Percentiles rank a stretch among this genome's conserved stretches.
These are phyloP conservation scores for Clamator glandarius DNA, from an alignment of 2,797 vertebrate species.

Conservation along the genomic window DNA sequence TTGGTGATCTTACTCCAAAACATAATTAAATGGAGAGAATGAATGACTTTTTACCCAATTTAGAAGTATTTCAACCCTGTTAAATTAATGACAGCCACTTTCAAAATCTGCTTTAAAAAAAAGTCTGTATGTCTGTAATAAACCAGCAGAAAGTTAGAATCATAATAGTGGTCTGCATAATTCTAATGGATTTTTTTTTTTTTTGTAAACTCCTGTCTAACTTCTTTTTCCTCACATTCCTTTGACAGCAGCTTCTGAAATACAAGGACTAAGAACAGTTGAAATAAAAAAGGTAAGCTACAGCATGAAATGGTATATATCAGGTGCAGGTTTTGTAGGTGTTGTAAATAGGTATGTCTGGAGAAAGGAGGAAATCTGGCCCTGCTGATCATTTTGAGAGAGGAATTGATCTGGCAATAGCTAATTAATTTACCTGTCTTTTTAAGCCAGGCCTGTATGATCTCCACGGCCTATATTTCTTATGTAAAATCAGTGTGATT, in stretches of 20 bases:
- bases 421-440: background rate
- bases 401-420: background rate
- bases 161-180: background rate
- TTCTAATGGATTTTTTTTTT: background rate
- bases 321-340: background rate
- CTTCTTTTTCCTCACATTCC: background rate
- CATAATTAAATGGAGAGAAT: conserved; percentile 41
- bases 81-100: background rate
- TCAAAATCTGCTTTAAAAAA: background rate
- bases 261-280: conserved; percentile 87
- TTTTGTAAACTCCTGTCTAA: conserved; percentile 4
- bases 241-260: conserved; percentile 81
- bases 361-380: background rate
- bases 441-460: background rate
- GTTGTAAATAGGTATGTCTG: background rate
- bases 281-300: conserved; percentile 90
- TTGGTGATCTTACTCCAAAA: background rate
- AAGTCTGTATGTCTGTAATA: background rate
- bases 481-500: background rate
- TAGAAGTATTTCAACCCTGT: background rate
- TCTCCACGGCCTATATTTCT: background rate
- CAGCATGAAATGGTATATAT: background rate
- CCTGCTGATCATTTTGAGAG: background rate
- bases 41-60: background rate
- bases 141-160: background rate